These are phyloP conservation scores for Scophthalmus maximus DNA, from an alignment of 2,113 vertebrate species.

Conservation along the genomic window DNA sequence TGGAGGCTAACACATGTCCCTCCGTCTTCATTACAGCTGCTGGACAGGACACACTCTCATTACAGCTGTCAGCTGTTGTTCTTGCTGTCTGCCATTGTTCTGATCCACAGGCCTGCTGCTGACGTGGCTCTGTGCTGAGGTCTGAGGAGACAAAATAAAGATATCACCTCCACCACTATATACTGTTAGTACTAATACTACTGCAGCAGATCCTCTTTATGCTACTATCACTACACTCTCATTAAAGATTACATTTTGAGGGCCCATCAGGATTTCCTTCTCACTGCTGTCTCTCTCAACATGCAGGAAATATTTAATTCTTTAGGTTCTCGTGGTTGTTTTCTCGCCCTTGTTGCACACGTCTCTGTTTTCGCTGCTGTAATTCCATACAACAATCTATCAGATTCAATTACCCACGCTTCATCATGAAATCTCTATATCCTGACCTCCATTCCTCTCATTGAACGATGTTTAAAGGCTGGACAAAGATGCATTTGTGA, in stretches of 20 bases:
- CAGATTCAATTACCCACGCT: too few species aligned
- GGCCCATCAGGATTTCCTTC: background rate
- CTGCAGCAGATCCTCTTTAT: background rate
- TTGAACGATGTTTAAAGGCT: too few species aligned
- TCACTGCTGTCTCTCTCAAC: too few species aligned
- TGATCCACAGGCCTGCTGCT: conserved; percentile 38
- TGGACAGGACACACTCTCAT: conserved; percentile 62
- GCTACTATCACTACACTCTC: background rate
- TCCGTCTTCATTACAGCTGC: conserved; percentile 77
- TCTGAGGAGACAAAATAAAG: conserved; percentile 43
- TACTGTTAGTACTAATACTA: background rate
- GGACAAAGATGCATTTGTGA: too few species aligned
- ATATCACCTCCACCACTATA: background rate
- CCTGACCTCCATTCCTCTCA: too few species aligned
- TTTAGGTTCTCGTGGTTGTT: too few species aligned
- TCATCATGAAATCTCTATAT: too few species aligned
- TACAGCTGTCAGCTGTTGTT: conserved; percentile 56
- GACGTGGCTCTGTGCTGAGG: conserved; percentile 7
- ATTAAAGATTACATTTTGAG: background rate
- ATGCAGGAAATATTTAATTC: too few species aligned
- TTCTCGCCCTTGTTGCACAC: too few species aligned
- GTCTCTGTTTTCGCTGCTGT: too few species aligned
- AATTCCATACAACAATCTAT: too few species aligned
- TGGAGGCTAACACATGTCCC: conserved; percentile 74
- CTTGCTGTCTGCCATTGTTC: conserved; percentile 63